Evolutionary conservation across 2,888 invertebrate genomes (phyloP), one percentile per base, ranked within the genome.

Genomic region (Mylabris sibirica): DNA sequence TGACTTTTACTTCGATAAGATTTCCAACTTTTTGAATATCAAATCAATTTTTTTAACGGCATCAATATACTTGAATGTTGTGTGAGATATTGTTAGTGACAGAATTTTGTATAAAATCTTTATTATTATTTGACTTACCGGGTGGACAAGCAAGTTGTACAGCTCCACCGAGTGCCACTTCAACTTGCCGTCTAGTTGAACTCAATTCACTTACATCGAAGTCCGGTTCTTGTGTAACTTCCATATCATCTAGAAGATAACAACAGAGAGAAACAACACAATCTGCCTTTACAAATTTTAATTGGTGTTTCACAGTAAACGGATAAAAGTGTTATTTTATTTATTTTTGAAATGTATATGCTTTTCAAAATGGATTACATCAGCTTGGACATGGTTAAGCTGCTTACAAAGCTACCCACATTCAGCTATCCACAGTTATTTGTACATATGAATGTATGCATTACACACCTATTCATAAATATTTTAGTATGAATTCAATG

Each of bases 91-190:
- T 17, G 44, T 44, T 6, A 5, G 12, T 1, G n/a, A 44, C 17
- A 17, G 44, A 12, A 3, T 44, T 44, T 20, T 8, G 44, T 22
- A 11, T 1, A 44, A 44, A 17, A 3, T 24, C 0, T n/a, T 26
- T 12, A 14, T 5, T 53, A 12, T 12, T 11, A 44, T n/a, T 44
- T 6, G 30, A 20, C 49, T 80, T 85, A 90, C 93, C 93, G 85
- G 92, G 91, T 65, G 93, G 93, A 83, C 96, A 96, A 79, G 95
- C 93, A 59, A 96, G 86, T 74, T 94, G 94, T 49, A 95, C 94
- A 62, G 93, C 94, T 8, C 95, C 95, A 6, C 96, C 96, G 24
- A 96, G 87, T 65, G 93, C 92, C 57, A 95, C 95, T 79, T 96
- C 95, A 69, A 93, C 89, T 78, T 92, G 92, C 76, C 92, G 90